These are phyloP conservation scores for Chloebia gouldiae DNA, from an alignment of 2,113 vertebrate genomes.

Conservation along the genomic window DNA sequence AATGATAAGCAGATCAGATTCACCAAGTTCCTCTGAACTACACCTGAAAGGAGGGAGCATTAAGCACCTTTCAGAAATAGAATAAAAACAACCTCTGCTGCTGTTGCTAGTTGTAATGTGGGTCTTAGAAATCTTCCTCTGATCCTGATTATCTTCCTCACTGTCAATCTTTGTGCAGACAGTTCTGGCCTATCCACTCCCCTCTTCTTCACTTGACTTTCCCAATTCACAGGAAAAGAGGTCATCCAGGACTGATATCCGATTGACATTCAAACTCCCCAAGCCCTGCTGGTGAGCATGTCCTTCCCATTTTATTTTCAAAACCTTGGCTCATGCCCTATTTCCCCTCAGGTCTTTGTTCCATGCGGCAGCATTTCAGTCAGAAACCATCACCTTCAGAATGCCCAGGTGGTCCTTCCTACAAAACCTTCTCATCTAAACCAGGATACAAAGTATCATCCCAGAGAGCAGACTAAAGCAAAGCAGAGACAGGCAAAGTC, in stretches of 20 bases:
- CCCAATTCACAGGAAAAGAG: background rate
- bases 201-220: background rate
- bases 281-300: background rate
- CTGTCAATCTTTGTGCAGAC: background rate
- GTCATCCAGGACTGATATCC: rapidly evolving
- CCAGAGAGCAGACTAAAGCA: background rate
- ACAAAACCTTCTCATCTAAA: background rate
- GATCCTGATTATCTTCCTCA: background rate
- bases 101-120: background rate
- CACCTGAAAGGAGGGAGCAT: background rate
- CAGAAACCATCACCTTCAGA: background rate
- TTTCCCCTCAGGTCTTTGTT: background rate
- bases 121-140: background rate
- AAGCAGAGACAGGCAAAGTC: background rate
- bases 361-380: background rate
- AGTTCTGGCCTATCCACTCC: background rate
- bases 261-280: rapidly evolving
- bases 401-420: background rate
- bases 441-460: background rate
- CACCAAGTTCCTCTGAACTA: background rate
- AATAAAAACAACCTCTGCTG: background rate
- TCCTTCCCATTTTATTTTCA: background rate
- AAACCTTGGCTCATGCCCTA: background rate
- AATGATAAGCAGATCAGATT: background rate
- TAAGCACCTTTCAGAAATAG: background rate